A percentile compares a stretch with the other conserved stretches of the same genome.
Evolutionary conservation across 2,113 vertebrate genomes (phyloP).

Genomic region (Syngnathus floridae): DNA sequence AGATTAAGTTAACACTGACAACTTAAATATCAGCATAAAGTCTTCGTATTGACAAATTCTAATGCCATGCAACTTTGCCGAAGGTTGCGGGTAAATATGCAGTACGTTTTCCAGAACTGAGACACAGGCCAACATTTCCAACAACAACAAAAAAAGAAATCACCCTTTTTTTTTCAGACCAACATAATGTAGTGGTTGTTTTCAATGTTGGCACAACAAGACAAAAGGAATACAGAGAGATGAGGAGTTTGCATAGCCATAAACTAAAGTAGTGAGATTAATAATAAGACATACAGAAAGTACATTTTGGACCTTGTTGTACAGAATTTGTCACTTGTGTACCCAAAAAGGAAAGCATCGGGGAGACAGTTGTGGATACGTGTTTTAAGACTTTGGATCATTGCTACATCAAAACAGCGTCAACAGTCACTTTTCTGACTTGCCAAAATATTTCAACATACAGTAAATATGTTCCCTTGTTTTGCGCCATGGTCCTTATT

Average conservation of each 20-base stretch:
- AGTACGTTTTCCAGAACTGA: slow-evolving; percentile 36
- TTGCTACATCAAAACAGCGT: slow-evolving; percentile 64
- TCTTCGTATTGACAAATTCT: slow-evolving; percentile 46
- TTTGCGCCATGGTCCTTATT: slow-evolving; percentile 30
- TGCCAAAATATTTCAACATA: slow-evolving; percentile 43
- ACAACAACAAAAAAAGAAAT: slow-evolving; percentile 29
- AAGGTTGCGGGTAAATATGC: slow-evolving; percentile 39
- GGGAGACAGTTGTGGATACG: slow-evolving; percentile 57
- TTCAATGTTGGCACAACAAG: slow-evolving; percentile 41
- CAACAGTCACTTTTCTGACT: slow-evolving; percentile 64
- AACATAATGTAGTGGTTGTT: slow-evolving; percentile 51
- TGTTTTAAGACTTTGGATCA: slow-evolving; percentile 65
- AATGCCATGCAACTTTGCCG: slow-evolving; percentile 52
- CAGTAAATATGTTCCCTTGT: slow-evolving; percentile 42
- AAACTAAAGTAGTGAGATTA: slow-evolving; percentile 52
- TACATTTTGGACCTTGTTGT: slow-evolving; percentile 43
- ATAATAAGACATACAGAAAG: slow-evolving; percentile 35
- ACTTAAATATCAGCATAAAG: slow-evolving; percentile 48
- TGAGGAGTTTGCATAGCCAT: slow-evolving; percentile 72
- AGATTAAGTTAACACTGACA: slow-evolving; percentile 35
- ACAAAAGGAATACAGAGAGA: slow-evolving; percentile 27
- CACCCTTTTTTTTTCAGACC: slow-evolving; percentile 44
- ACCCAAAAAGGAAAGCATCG: slow-evolving; percentile 30
- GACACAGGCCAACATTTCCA: slow-evolving; percentile 48
- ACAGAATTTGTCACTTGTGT: slow-evolving; percentile 33